Conservation (phyloP, 2,888 invertebrate genomes). For the Lacanobia wlatinum region DNA sequence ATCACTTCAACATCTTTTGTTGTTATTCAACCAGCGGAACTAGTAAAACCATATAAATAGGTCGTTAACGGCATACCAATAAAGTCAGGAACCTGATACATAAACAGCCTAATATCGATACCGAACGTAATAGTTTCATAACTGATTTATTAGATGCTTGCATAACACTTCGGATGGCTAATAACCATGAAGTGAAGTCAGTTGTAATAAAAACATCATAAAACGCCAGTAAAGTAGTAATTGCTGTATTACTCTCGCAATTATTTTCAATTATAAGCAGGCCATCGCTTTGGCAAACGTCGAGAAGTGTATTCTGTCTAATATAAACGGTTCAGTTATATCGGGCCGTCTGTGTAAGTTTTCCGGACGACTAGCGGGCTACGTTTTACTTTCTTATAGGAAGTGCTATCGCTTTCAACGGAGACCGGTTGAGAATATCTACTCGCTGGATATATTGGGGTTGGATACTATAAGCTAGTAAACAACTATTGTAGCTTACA, state of each 20-base stretch:
- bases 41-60: conserved; percentile 21
- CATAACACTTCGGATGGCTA: conserved; percentile 70
- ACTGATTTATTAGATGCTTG: conserved; percentile 73
- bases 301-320: conserved; percentile 54
- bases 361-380: conserved; percentile 82
- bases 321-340: conserved; percentile 68
- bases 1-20: conserved; percentile 16
- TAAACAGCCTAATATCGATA: conserved; percentile 50
- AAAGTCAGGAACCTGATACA: conserved; percentile 22
- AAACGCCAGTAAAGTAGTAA: conserved; percentile 69
- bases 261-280: conserved; percentile 67
- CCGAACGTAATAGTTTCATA: conserved; percentile 65
- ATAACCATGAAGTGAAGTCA: conserved; percentile 70
- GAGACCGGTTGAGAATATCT: conserved; percentile 85
- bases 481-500: conserved; percentile 34
- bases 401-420: conserved; percentile 90
- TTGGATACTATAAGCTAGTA: conserved; percentile 37
- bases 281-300: conserved; percentile 59
- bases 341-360: conserved; percentile 72
- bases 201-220: conserved; percentile 75
- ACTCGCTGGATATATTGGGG: conserved; percentile 72
- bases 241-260: conserved; percentile 66
- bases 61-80: conserved; percentile 24
- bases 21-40: conserved; percentile 18
- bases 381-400: conserved; percentile 90